Conservation (phyloP, 2,113 vertebrate genomes). For the Pachypanchax playfairii region DNA sequence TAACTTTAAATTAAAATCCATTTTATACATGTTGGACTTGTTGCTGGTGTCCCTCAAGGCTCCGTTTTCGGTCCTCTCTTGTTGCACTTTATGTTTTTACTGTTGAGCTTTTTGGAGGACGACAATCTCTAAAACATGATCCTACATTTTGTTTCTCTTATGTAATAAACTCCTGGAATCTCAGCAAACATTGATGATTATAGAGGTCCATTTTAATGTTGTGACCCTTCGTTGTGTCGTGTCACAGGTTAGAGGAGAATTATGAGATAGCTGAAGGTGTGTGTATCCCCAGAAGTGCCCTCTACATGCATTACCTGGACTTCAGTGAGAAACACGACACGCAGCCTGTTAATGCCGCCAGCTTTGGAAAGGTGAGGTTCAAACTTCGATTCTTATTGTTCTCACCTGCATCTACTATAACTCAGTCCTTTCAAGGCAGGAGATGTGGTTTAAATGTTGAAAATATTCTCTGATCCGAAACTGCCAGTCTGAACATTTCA, state of each 20-base stretch:
- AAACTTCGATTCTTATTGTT: constrained; percentile 1
- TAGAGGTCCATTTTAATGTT: background rate
- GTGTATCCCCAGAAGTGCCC: constrained; percentile 96
- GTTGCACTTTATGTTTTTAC: background rate
- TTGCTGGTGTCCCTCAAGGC: constrained; percentile 20
- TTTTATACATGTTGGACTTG: background rate
- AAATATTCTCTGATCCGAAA: background rate
- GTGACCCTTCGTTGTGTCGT: background rate
- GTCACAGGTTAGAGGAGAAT: constrained; percentile 95
- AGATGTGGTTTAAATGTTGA: background rate
- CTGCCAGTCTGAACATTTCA: constrained; percentile 17
- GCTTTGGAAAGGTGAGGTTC: constrained; percentile 94
- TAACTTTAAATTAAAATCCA: background rate
- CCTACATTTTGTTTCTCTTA: too few relatives aligned
- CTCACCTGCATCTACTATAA: background rate
- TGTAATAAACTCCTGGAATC: too few relatives aligned
- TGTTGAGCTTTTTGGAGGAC: background rate
- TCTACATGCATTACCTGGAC: constrained; percentile 99
- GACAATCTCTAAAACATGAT: constrained; percentile 7
- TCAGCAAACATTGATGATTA: background rate
- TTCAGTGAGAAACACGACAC: constrained; percentile 99
- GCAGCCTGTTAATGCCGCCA: constrained; percentile 97
- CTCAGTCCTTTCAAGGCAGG: background rate
- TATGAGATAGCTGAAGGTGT: constrained; percentile 99
- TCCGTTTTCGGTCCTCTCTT: background rate